phyloP scores from a whole-genome alignment of 2,797 vertebrate genomes.

The Anguilla marmorata region DNA sequence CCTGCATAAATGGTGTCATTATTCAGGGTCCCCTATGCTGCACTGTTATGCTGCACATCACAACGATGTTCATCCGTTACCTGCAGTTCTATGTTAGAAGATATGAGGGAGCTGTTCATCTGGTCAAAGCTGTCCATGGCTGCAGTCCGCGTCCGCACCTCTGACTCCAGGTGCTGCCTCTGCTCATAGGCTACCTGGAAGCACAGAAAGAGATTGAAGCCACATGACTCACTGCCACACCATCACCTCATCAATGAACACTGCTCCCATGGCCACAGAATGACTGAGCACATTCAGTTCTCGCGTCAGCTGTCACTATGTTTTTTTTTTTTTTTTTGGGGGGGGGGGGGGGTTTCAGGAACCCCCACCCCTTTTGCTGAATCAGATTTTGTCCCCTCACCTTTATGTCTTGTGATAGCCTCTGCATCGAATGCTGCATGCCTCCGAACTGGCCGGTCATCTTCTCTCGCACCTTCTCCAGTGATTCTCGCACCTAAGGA shows the following conservation, averaged over 20 bases:
- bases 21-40: neutral
- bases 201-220: neutral
- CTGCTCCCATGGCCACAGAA: neutral
- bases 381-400: constrained; percentile 56
- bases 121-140: constrained; percentile 88
- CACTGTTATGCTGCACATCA: neutral
- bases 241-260: neutral
- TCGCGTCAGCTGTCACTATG: neutral
- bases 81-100: constrained; percentile 86
- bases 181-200: constrained; percentile 79
- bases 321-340: neutral
- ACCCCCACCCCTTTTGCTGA: neutral
- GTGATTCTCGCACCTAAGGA: constrained; percentile 87
- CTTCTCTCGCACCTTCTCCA: constrained; percentile 91
- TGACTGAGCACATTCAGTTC: neutral
- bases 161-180: constrained; percentile 80
- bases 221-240: neutral
- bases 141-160: constrained; percentile 78
- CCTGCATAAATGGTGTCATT: neutral
- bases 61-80: constrained; percentile 55
- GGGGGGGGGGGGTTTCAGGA: neutral
- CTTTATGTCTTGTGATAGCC: constrained; percentile 85
- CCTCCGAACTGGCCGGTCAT: constrained; percentile 95
- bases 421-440: constrained; percentile 90
- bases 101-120: constrained; percentile 87